Evolutionary conservation across 1,140 invertebrate genomes (phyloP).

Genomic region (Monochamus saltuarius): DNA sequence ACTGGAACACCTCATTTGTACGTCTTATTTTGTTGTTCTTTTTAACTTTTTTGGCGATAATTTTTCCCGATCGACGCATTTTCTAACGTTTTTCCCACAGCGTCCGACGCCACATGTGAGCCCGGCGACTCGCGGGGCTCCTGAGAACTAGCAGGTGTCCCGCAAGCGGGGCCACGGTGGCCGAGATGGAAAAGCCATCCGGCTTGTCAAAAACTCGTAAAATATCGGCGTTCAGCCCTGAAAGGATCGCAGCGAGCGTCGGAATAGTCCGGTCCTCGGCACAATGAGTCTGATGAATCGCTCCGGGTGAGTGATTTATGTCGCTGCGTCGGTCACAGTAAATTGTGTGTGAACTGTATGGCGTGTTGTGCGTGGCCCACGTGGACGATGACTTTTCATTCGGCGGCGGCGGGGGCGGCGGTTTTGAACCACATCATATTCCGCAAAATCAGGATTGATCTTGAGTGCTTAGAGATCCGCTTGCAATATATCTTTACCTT

Average conservation of each 20-base stretch:
- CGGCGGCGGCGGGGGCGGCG: too few species aligned
- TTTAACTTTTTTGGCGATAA: too few species aligned
- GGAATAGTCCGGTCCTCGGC: constrained; percentile 22
- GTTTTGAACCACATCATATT: too few species aligned
- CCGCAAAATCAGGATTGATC: too few species aligned
- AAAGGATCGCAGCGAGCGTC: constrained; percentile 27
- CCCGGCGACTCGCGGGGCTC: background rate
- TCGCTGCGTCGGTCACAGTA: constrained; percentile 34
- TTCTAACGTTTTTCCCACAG: too few species aligned
- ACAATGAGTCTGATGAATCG: constrained; percentile 47
- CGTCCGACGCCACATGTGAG: too few species aligned
- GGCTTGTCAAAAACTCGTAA: constrained; percentile 47
- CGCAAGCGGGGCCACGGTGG: background rate
- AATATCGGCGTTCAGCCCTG: constrained; percentile 43
- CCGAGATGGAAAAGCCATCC: constrained; percentile 43
- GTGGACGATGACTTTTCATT: background rate
- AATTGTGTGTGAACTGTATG: constrained; percentile 43
- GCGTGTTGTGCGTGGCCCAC: constrained; percentile 1
- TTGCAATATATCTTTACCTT: too few species aligned
- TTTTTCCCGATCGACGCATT: too few species aligned
- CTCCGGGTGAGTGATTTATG: constrained; percentile 47
- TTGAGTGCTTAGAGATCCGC: too few species aligned
- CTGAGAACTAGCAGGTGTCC: constrained; percentile 6
- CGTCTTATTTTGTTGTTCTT: too few species aligned
- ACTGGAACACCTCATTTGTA: too few species aligned